Base-by-base conservation (phyloP, 2,797 vertebrate species). In the Acridotheres tristis region DNA sequence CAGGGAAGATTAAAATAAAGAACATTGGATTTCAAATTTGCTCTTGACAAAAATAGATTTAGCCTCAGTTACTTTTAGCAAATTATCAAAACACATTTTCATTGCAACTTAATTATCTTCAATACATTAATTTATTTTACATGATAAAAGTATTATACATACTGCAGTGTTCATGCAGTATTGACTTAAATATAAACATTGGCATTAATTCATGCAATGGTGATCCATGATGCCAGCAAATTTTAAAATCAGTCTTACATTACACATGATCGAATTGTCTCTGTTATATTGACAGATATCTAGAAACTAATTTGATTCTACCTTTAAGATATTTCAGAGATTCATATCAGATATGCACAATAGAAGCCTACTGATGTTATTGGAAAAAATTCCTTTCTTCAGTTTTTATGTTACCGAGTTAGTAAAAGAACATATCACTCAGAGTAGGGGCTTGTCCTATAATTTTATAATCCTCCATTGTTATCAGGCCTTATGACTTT, bases 41-140 rank as follows among this genome's bases (percentile, higher is more conserved):
- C 19, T 88, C 30, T 89, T 79, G 63, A 72, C 75, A 74, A 79
- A 91, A 88, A 77, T 26, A 83, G 11, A 50, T 78, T 77, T 72
- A 59, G 16, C 61, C 47, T 69, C 47, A 68, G n/a, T 61, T 79
- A 55, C 69, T 96, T 93, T 91, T 75, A 92, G 73, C 55, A 91
- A 69, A 81, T 78, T 86, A 43, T 81, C 62, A 91, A 85, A 73
- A 83, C 32, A 43, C 9, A 48, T 88, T 91, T 93, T 92, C 59
- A 75, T 61, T 36, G 13, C 47, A 89, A 84, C 17, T 30, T 63
- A 85, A 66, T 92, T 86, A 59, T 72, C 84, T 85, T 87, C 62
- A 69, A 76, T 75, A 47, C 10, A 73, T 78, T 67, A 85, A 79
- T 94, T 84, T 90, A 55, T 81, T 94, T 94, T 86, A 67, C 48